A percentile compares a stretch with the other conserved stretches of the same genome.
Evolutionary conservation across 2,797 vertebrate species (phyloP).

Genomic region (Avahi laniger): DNA sequence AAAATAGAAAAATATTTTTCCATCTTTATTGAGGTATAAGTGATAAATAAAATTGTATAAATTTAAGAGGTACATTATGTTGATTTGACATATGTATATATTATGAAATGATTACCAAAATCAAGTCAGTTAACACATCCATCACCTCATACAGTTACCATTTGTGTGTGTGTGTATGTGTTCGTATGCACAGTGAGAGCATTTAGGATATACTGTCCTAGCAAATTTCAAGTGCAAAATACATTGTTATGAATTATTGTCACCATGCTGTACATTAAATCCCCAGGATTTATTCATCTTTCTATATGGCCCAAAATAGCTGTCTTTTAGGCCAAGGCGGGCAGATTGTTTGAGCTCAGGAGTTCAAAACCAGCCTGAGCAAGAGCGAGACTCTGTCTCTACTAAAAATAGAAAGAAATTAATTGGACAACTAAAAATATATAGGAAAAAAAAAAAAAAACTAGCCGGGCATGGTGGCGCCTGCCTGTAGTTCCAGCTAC

Average conservation of each 20-base stretch:
- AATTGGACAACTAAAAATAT: too few relatives aligned
- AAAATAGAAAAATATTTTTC: not conserved
- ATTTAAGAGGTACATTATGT: not conserved
- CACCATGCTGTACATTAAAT: not conserved
- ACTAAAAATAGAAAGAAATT: too few relatives aligned
- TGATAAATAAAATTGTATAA: not conserved
- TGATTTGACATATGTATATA: not conserved
- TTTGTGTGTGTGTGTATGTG: not conserved
- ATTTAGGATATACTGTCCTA: not conserved
- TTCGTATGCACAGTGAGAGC: not conserved
- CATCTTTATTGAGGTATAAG: not conserved
- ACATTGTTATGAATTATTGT: not conserved
- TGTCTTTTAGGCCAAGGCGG: too few relatives aligned
- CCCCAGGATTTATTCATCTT: not conserved
- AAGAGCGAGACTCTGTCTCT: too few relatives aligned
- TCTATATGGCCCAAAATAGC: not conserved
- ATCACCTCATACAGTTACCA: not conserved
- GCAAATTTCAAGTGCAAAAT: not conserved
- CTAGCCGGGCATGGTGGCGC: too few relatives aligned
- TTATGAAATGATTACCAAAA: not conserved
- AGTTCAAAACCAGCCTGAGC: too few relatives aligned
- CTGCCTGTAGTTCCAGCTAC: too few relatives aligned
- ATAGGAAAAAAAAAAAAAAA: too few relatives aligned
- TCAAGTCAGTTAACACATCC: not conserved
- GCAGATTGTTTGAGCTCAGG: too few relatives aligned